Evolutionary conservation across 2,888 invertebrate species (phyloP), one percentile per base, ranked within the genome.

Genomic region (Rosalia funebris): DNA sequence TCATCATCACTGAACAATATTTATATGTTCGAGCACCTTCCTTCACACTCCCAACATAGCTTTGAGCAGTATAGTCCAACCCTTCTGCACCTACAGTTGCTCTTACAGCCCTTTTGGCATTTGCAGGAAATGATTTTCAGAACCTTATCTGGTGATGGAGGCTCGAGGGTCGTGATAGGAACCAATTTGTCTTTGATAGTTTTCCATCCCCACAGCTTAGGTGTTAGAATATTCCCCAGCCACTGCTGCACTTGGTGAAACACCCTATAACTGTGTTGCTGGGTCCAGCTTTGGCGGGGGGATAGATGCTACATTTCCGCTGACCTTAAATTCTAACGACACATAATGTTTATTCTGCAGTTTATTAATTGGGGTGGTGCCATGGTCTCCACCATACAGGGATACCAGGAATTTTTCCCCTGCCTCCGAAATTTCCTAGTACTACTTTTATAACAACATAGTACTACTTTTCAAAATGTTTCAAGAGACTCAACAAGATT

Each of bases 291-390:
- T 25, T 7, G 7, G 25, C 7, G 25, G 25, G 25, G 7, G 25
- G 3, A 25, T 5, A 7, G 25, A 50, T 16, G 52, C 52, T 16
- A 17, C 12, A 37, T 50, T 50, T 37, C 36, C 37, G 36, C 15
- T 15, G n/a, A 37, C 52, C 39, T 39, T 50, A 15, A 36, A 50
- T 5, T 34, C 52, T 37, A 36, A 25, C 7, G 25, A 4, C 25
- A 25, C 2, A 7, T 25, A 25, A 4, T 25, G 25, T 7, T 25
- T 25, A 7, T 25, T 4, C 25, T 7, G 3, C 25, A 25, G 25
- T 25, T 25, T 25, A 7, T 25, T 25, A 25, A 25, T 36, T 36
- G 36, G 12, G 12, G 36, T 4, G 36, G 36, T 9, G 36, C 7
- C 5, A 9, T 36, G 36, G 12, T 2, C 7, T 25, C 4, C 25